phyloP scores from a whole-genome alignment of 1,140 invertebrate species.

The Drosophila elegans region DNA sequence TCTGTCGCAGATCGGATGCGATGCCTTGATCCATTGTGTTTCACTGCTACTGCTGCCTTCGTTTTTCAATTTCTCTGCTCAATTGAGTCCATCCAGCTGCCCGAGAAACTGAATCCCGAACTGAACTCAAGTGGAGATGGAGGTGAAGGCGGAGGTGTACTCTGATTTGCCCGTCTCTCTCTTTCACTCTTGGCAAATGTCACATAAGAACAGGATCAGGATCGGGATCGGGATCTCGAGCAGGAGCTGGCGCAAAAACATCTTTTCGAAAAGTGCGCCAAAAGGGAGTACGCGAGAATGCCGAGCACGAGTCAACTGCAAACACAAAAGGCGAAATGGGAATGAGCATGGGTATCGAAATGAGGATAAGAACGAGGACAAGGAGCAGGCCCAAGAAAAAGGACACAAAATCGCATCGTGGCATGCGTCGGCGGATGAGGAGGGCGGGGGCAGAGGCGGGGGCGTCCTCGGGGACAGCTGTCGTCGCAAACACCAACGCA shows the following conservation, averaged over 20 bases:
- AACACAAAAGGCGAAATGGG: conserved; percentile 25
- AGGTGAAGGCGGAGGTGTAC: conserved; percentile 17
- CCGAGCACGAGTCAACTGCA: conserved; percentile 29
- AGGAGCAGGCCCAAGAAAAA: conserved; percentile 37
- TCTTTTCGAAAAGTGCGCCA: conserved; percentile 55
- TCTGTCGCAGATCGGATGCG: conserved; percentile 25
- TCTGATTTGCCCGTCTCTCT: conserved; percentile 47
- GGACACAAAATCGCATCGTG: conserved; percentile 44
- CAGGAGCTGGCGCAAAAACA: conserved; percentile 22
- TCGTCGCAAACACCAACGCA: conserved; percentile 51
- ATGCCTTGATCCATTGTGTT: conserved; percentile 39
- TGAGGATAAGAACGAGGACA: conserved; percentile 1
- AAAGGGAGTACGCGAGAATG: conserved; percentile 31
- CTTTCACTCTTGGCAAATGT: conserved; percentile 47
- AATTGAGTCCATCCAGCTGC: conserved; percentile 47
- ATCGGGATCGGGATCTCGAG: not conserved
- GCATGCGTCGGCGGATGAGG: conserved; percentile 40
- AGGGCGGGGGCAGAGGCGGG: not conserved
- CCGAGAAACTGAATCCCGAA: conserved; percentile 14
- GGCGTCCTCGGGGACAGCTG: conserved; percentile 63
- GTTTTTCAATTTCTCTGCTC: conserved; percentile 19
- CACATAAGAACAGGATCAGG: conserved; percentile 41
- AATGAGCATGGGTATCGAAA: conserved; percentile 2
- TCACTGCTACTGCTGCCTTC: conserved; percentile 15
- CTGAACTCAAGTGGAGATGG: conserved; percentile 4